phyloP scores from a whole-genome alignment of 2,888 invertebrate genomes.

The Dicranocentrus wangi region DNA sequence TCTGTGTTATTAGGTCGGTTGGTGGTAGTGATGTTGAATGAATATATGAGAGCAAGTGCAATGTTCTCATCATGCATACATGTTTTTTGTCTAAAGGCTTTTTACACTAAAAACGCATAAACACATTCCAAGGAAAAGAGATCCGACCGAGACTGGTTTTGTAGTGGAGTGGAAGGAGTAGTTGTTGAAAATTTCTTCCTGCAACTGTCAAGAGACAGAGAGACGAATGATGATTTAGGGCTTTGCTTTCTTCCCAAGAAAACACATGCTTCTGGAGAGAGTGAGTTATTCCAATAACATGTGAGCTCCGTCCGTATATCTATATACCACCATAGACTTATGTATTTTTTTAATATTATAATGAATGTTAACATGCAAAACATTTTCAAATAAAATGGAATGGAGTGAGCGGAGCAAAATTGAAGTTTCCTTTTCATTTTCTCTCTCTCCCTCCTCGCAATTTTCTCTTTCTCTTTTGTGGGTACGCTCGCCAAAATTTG shows the following conservation, averaged over 20 bases:
- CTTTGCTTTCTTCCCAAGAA: neutral
- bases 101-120: too few relatives aligned
- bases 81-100: too few relatives aligned
- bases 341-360: too few relatives aligned
- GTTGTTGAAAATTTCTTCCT: neutral
- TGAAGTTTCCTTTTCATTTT: neutral
- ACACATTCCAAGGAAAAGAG: neutral
- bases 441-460: neutral
- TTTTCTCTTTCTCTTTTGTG: neutral
- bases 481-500: too few relatives aligned
- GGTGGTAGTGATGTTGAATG: neutral
- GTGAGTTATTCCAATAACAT: too few relatives aligned
- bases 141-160: neutral
- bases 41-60: too few relatives aligned
- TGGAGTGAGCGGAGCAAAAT: neutral
- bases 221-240: slow-evolving; percentile 16
- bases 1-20: slow-evolving; percentile 25
- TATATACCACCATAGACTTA: too few relatives aligned
- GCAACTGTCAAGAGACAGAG: slow-evolving; percentile 10
- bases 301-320: too few relatives aligned
- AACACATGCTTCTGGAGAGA: too few relatives aligned
- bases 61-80: neutral
- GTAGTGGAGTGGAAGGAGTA: neutral
- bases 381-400: neutral
- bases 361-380: slow-evolving; percentile 8